A percentile compares a stretch with the other conserved stretches of the same genome.
Conservation (phyloP, 2,888 invertebrate genomes). For the Ophonus ardosiacus region DNA sequence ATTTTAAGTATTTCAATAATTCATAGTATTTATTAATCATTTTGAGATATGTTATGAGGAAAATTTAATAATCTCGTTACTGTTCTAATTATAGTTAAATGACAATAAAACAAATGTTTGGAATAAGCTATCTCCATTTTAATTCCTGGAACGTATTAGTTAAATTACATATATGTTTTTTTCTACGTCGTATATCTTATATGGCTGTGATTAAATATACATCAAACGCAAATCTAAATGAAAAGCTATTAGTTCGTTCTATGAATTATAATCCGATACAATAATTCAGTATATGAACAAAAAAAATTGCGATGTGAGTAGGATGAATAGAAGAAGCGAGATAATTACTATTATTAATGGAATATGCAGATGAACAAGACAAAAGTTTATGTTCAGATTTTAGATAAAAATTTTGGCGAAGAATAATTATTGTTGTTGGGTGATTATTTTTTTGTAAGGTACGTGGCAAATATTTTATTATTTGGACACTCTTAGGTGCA, state of each 20-base stretch:
- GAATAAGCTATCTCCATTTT: background rate
- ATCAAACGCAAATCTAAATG: background rate
- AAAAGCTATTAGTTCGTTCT: background rate
- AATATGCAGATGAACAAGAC: background rate
- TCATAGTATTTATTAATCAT: too few relatives aligned
- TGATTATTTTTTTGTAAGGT: background rate
- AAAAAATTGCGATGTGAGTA: background rate
- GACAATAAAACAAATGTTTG: conserved; percentile 11
- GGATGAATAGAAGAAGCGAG: background rate
- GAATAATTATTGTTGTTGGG: background rate
- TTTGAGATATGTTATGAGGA: too few relatives aligned
- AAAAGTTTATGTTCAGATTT: background rate
- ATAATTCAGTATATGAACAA: background rate
- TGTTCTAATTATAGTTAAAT: background rate
- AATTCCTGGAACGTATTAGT: conserved; percentile 7
- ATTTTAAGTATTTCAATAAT: too few relatives aligned
- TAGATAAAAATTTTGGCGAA: background rate
- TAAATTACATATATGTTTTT: conserved; percentile 29
- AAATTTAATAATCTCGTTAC: too few relatives aligned
- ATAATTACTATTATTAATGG: background rate
- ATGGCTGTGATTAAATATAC: conserved; percentile 17
- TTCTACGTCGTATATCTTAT: background rate
- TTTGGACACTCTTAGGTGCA: too few relatives aligned
- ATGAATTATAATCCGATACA: background rate
- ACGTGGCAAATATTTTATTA: too few relatives aligned